These are phyloP conservation scores for Halesus radiatus DNA, from an alignment of 1,140 invertebrate genomes.

Conservation along the genomic window DNA sequence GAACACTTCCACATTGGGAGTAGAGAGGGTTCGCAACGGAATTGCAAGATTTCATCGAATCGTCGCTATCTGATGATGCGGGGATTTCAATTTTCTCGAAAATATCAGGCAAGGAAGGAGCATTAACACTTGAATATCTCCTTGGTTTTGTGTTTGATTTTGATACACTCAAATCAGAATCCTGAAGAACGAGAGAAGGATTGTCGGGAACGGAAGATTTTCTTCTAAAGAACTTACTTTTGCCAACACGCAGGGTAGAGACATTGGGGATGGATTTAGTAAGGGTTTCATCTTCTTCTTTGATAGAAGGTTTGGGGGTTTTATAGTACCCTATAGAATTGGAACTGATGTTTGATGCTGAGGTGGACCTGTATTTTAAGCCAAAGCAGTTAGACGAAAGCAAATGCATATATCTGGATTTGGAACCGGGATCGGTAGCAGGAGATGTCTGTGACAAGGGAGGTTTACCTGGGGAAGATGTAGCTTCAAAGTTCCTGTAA, in stretches of 20 bases:
- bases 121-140: neutral
- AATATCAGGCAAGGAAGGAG: slow-evolving; percentile 33
- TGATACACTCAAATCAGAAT: neutral
- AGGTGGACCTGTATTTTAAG: slow-evolving; percentile 67
- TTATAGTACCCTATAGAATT: slow-evolving; percentile 31
- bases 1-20: slow-evolving; percentile 7
- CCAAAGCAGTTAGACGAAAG: slow-evolving; percentile 71
- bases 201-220: slow-evolving; percentile 41
- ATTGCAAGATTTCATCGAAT: slow-evolving; percentile 29
- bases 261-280: slow-evolving; percentile 6
- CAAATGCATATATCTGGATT: slow-evolving; percentile 55
- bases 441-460: neutral
- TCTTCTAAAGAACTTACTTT: slow-evolving; percentile 67
- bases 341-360: slow-evolving; percentile 64
- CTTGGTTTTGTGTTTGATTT: neutral
- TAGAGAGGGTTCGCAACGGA: slow-evolving; percentile 42
- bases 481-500: slow-evolving; percentile 11
- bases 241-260: slow-evolving; percentile 63
- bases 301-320: neutral
- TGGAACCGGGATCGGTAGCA: slow-evolving; percentile 9
- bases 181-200: neutral
- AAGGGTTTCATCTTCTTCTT: neutral
- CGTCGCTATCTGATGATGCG: slow-evolving; percentile 2
- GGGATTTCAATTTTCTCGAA: slow-evolving; percentile 10
- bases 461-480: neutral